Percentiles rank a stretch among this genome's conserved stretches.
These are phyloP conservation scores for Polylopha cassiicola DNA, from an alignment of 2,888 invertebrate genomes.

Conservation along the genomic window DNA sequence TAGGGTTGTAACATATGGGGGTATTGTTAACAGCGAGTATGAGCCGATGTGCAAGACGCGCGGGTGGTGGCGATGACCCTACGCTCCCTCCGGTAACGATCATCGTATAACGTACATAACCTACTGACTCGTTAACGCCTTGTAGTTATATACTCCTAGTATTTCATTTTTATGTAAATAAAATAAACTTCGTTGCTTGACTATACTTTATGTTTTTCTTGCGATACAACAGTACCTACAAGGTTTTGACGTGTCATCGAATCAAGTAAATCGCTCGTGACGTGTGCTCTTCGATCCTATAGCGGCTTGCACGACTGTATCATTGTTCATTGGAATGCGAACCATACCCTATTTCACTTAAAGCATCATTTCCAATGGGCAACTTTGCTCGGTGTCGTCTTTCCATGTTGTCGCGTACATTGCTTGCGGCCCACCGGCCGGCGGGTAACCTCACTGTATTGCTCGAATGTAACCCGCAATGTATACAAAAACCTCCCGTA, in stretches of 20 bases:
- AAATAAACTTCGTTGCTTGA: too few species aligned
- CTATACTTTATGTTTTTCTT: too few species aligned
- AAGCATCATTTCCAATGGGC: conserved; percentile 34
- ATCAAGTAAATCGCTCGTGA: conserved; percentile 25
- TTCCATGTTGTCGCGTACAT: conserved; percentile 40
- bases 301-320: conserved; percentile 37
- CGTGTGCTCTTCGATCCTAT: conserved; percentile 45
- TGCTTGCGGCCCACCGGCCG: conserved; percentile 38
- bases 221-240: too few species aligned
- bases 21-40: conserved; percentile 63
- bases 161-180: too few species aligned
- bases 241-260: conserved; percentile 11
- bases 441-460: conserved; percentile 21
- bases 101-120: conserved; percentile 23
- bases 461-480: conserved; percentile 35
- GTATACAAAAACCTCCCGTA: conserved; percentile 33
- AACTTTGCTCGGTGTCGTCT: conserved; percentile 25
- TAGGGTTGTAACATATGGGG: conserved; percentile 27
- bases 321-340: conserved; percentile 11
- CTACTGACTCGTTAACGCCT: conserved; percentile 20
- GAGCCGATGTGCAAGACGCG: conserved; percentile 57
- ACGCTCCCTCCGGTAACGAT: conserved; percentile 53
- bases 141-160: too few species aligned
- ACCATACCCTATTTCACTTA: neutral
- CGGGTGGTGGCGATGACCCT: conserved; percentile 60